A percentile compares a stretch with the other conserved stretches of the same genome.
Evolutionary conservation across 2,888 invertebrate species (phyloP).

Genomic region (Syritta pipiens): DNA sequence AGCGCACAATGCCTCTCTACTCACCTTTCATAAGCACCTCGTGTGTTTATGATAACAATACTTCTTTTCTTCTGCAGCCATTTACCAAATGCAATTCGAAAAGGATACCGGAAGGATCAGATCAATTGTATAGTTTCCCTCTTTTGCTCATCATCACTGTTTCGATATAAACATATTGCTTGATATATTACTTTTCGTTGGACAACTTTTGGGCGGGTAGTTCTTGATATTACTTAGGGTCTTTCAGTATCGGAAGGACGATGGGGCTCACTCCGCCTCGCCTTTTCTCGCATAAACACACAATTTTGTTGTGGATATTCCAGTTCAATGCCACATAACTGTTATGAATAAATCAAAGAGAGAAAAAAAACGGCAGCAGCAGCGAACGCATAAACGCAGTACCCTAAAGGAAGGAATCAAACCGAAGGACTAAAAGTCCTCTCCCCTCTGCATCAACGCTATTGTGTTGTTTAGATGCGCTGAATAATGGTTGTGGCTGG

Average conservation of each 20-base stretch:
- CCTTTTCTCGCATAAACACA: slow-evolving; percentile 52
- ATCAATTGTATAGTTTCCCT: slow-evolving; percentile 41
- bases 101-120: slow-evolving; percentile 36
- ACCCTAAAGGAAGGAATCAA: slow-evolving; percentile 39
- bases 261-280: slow-evolving; percentile 44
- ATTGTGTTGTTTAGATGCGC: slow-evolving; percentile 54
- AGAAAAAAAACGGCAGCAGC: slow-evolving; percentile 16
- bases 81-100: slow-evolving; percentile 38
- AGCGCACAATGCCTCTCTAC: slow-evolving; percentile 20
- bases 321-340: slow-evolving; percentile 57
- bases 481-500: slow-evolving; percentile 60
- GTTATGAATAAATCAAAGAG: slow-evolving; percentile 62
- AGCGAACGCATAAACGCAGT: slow-evolving; percentile 8
- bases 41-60: slow-evolving; percentile 20
- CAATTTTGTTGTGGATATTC: slow-evolving; percentile 57
- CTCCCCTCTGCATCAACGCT: slow-evolving; percentile 27
- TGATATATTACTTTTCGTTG: slow-evolving; percentile 40
- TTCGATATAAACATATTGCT: slow-evolving; percentile 44
- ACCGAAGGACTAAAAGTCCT: slow-evolving; percentile 34
- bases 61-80: slow-evolving; percentile 16
- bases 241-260: slow-evolving; percentile 35
- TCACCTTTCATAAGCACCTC: slow-evolving; percentile 29
- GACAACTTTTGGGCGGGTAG: slow-evolving; percentile 50
- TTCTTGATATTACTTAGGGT: slow-evolving; percentile 38
- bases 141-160: slow-evolving; percentile 40